These are phyloP conservation scores for Spea hammondii DNA, from an alignment of 2,797 vertebrate genomes.

Conservation along the genomic window DNA sequence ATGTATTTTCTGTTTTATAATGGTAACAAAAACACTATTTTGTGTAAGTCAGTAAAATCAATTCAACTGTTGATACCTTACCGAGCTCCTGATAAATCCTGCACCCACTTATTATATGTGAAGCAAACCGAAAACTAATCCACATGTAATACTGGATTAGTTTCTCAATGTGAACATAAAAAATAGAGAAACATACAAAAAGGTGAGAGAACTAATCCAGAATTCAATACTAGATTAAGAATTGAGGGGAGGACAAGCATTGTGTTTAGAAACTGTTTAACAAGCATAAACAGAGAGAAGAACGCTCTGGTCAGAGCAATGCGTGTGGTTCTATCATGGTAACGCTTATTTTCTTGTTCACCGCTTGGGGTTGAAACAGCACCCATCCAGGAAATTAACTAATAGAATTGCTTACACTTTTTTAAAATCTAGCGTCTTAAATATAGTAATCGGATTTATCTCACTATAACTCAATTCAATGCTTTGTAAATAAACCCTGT, in stretches of 20 bases:
- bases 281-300: slow-evolving; percentile 8
- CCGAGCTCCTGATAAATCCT: slow-evolving; percentile 32
- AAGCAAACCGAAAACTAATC: slow-evolving; percentile 41
- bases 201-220: slow-evolving; percentile 35
- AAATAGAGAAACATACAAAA: slow-evolving; percentile 19
- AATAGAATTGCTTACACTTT: too few species aligned
- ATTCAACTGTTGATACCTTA: slow-evolving; percentile 22
- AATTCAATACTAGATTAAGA: slow-evolving; percentile 41
- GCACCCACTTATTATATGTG: slow-evolving; percentile 28
- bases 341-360: neutral
- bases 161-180: slow-evolving; percentile 37
- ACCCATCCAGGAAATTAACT: too few species aligned
- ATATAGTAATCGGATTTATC: too few species aligned
- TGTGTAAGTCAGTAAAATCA: slow-evolving; percentile 5
- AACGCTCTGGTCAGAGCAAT: neutral
- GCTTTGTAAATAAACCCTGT: too few species aligned
- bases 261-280: slow-evolving; percentile 16
- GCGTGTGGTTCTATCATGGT: neutral
- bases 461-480: too few species aligned
- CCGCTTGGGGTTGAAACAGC: neutral
- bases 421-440: too few species aligned
- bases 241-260: slow-evolving; percentile 1
- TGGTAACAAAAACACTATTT: slow-evolving; percentile 16
- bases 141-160: slow-evolving; percentile 42
- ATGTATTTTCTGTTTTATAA: neutral